Conservation (phyloP, 2,113 vertebrate genomes). For the Sphaerodactylus townsendi region DNA sequence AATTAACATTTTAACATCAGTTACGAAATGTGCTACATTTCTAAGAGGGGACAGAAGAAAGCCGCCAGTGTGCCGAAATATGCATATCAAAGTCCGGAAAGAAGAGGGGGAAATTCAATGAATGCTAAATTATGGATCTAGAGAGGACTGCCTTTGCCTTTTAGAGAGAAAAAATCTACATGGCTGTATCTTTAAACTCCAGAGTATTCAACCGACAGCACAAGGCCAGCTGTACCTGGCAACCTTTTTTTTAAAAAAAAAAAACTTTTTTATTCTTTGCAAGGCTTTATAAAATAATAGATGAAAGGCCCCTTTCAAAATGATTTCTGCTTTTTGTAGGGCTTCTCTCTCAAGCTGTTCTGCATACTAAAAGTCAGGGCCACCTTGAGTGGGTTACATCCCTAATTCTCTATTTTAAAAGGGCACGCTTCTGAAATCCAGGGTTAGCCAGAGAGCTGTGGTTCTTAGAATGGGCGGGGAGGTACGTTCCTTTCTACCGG, state of each 20-base stretch:
- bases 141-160: conserved; percentile 63
- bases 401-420: conserved; percentile 44
- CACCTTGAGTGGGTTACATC: conserved; percentile 69
- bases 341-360: conserved; percentile 65
- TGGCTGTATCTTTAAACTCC: conserved; percentile 64
- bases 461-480: background rate
- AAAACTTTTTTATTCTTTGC: conserved; percentile 65
- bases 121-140: conserved; percentile 73
- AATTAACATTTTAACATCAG: conserved; percentile 76
- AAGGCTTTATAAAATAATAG: conserved; percentile 73
- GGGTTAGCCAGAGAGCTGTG: background rate
- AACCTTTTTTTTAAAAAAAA: conserved; percentile 58
- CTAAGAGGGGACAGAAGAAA: conserved; percentile 50
- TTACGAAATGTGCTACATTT: conserved; percentile 71
- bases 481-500: background rate
- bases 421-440: conserved; percentile 18
- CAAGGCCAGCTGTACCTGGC: conserved; percentile 64
- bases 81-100: conserved; percentile 75
- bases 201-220: conserved; percentile 71
- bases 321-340: conserved; percentile 63
- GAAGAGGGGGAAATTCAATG: conserved; percentile 63
- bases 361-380: conserved; percentile 77
- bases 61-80: conserved; percentile 67
- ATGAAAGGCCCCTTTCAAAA: conserved; percentile 75
- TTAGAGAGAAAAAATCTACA: conserved; percentile 53